Evolutionary conservation across 2,113 vertebrate genomes (phyloP), one percentile per base, ranked within the genome.

Genomic region (Eurypyga helias): DNA sequence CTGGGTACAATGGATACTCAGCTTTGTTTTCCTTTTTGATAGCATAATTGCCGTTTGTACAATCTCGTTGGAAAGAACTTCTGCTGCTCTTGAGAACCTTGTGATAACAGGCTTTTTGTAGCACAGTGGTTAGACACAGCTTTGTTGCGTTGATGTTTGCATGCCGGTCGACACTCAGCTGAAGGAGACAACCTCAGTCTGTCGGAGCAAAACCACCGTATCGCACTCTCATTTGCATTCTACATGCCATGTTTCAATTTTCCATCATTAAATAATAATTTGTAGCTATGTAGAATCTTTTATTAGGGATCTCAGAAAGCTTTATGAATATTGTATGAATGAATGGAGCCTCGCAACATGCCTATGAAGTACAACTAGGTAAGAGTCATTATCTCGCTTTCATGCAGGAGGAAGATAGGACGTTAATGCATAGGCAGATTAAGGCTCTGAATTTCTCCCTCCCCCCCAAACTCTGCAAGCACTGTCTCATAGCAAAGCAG

Each of bases 241-340:
- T 43, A 9, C 89, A 23, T 1, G 5, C 86, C 76, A 24, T 19
- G 24, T 52, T 89, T 82, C 15, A 3, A 45, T 95, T 97, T 92
- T 64, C 57, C 57, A 34, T 90, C 86, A 46, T 49, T 76, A 84
- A 92, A 82, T 93, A 92, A 84, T 64, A 67, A 92, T 87, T 67
- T 67, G 83, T 71, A 79, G 65, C 86, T 64, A 26, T 58, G 86
- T 61, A 49, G 34, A 71, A 78, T 84, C 90, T 89, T 64, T 71
- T 72, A 48, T 93, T 71, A 73, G 86, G 69, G 72, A 94, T 92
- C 92, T 96, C 69, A 26, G 92, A 20, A 64, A 75, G 61, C 55
- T 77, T 93, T 78, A 93, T 93, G 83, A 76, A 94, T 94, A 61
- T 64, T 91, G 80, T 25, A 87, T 89, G 92, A 75, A 38, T 8